Conservation (phyloP, 2,113 vertebrate species). For the Bucco capensis region DNA sequence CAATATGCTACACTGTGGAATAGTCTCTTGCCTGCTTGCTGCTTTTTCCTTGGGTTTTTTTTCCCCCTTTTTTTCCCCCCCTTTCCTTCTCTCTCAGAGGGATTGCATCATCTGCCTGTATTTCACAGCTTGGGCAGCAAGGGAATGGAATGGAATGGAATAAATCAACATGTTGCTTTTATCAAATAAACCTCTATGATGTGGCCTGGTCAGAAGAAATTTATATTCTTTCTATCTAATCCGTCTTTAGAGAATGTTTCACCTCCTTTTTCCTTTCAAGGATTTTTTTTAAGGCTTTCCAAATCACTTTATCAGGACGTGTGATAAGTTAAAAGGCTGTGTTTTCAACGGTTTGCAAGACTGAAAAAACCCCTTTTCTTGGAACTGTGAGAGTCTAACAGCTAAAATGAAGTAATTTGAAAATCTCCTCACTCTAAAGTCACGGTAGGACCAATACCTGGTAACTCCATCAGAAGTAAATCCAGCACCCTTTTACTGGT, state of each 20-base stretch:
- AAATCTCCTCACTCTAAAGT: neutral
- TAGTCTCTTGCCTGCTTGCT: neutral
- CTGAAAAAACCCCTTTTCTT: neutral
- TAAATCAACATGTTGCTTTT: constrained; percentile 49
- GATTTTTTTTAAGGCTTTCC: constrained; percentile 18
- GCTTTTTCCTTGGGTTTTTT: no score
- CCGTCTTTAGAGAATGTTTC: neutral
- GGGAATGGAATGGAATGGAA: constrained; percentile 41
- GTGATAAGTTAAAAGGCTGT: neutral
- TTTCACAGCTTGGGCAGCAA: constrained; percentile 33
- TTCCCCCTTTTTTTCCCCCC: accelerated
- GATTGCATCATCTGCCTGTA: constrained; percentile 65
- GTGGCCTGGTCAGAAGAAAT: constrained; percentile 32
- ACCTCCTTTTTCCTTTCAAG: constrained; percentile 6
- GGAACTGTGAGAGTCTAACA: neutral
- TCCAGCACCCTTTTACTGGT: neutral
- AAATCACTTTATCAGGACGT: neutral
- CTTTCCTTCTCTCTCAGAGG: neutral
- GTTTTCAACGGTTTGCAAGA: constrained; percentile 10
- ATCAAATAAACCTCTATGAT: constrained; percentile 44
- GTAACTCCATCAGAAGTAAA: neutral
- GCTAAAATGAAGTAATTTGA: neutral
- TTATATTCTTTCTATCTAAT: constrained; percentile 5
- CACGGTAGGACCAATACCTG: accelerated
- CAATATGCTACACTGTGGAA: neutral